These are phyloP conservation scores for Rhimphoctona megacephalus DNA, from an alignment of 2,888 invertebrate genomes.

Conservation along the genomic window DNA sequence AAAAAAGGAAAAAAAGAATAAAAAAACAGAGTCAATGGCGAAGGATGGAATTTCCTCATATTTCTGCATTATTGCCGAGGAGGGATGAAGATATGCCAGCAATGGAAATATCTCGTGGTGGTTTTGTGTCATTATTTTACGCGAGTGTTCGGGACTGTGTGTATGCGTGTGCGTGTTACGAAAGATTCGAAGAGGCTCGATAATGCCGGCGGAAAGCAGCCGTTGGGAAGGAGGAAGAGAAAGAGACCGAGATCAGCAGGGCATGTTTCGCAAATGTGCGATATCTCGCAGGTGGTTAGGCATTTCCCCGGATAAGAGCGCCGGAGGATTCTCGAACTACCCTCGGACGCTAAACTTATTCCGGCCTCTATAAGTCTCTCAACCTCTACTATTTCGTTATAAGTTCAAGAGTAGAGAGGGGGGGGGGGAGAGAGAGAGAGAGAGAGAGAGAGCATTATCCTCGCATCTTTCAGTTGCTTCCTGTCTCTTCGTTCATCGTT, in stretches of 20 bases:
- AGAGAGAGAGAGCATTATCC: slow-evolving; percentile 52
- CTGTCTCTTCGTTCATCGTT: slow-evolving; percentile 53
- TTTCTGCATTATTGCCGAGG: slow-evolving; percentile 79
- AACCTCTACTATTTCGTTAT: slow-evolving; percentile 41
- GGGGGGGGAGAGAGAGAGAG: too few species aligned
- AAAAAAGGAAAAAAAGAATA: slow-evolving; percentile 65
- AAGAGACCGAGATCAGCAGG: slow-evolving; percentile 10
- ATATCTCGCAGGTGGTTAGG: slow-evolving; percentile 66
- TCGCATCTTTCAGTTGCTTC: slow-evolving; percentile 31
- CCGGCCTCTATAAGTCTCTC: slow-evolving; percentile 46
- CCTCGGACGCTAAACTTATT: slow-evolving; percentile 38
- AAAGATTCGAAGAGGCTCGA: neutral
- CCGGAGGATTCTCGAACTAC: slow-evolving; percentile 49
- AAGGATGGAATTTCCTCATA: slow-evolving; percentile 78
- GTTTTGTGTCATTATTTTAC: slow-evolving; percentile 35
- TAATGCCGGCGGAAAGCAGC: neutral
- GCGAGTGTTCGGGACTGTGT: neutral
- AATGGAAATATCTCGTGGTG: slow-evolving; percentile 53
- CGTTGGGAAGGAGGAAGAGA: slow-evolving; percentile 1
- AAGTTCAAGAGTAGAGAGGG: slow-evolving; percentile 57
- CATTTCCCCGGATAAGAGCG: slow-evolving; percentile 45
- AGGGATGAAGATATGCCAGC: slow-evolving; percentile 37
- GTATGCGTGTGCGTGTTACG: neutral
- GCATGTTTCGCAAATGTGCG: slow-evolving; percentile 65
- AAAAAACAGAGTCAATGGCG: slow-evolving; percentile 53